Base-by-base conservation (phyloP, 2,113 vertebrate genomes). In the Probosciger aterrimus region DNA sequence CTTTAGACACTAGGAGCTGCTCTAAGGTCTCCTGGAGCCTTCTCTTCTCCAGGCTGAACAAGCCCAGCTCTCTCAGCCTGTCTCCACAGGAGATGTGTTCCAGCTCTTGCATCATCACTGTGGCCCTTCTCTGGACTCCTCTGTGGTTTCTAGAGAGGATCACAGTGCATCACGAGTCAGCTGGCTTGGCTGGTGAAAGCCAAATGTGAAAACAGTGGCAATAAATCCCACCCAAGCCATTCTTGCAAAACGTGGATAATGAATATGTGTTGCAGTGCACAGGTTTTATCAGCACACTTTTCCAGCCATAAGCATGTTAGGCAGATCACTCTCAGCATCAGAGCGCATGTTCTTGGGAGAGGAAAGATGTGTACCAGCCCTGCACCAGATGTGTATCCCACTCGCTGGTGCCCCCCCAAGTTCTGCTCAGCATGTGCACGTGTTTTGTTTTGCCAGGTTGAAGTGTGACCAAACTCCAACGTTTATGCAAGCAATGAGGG, bases 161-260 rank as follows among this genome's bases (percentile, higher is more conserved):
- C 10, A 16, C 7, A 3, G 1, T 41, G 44, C 44, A 57, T 24
- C 0, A 0, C 20, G 68, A 64, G 30, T 30, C 50, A 86, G 11
- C 8, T 15, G 63, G 14, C 37, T 68, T 27, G 37, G 65, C 39
- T 2, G 2, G 4, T 64, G 65, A 71, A 85, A 43, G 23, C 28
- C 22, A 37, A 31, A 17, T 18, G 43, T 59, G n/a, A 46, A 82
- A 84, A 44, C 0, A n/a, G 60, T 4, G 14, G 9, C 43, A 68
- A 30, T 14, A 75, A 75, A 93, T 60, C n/a, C 46, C 15, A 60
- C 15, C 31, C 1, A 0, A 79, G 46, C 7, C 22, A 8, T 18
- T 75, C 46, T 12, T 35, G 20, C 28, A 47, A 71, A 78, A 78
- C 5, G 7, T 2, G 11, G 31, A 4, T 46, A 47, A 87, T 4